Base-by-base conservation (phyloP, 2,113 vertebrate genomes). In the Urocolius indicus region DNA sequence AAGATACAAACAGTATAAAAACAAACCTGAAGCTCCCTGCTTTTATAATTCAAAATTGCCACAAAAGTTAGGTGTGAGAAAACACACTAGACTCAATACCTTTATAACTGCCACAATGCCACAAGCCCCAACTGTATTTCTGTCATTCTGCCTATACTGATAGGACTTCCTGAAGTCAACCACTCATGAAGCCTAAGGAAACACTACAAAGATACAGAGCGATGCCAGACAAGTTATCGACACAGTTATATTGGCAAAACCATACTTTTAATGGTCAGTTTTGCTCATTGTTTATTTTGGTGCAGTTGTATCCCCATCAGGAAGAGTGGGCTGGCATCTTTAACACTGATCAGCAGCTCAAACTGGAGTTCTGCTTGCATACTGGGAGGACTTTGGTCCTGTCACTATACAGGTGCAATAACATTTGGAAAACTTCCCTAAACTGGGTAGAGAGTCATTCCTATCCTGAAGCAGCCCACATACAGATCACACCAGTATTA, bases 131-230 rank as follows among this genome's bases (percentile, higher is more conserved):
- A 0, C 16, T 45, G 9, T 2, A 48, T 4, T 71, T 65, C 32
- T 9, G 8, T 22, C 15, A 16, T 0, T 21, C 19, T 54, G 30
- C 24, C 54, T 59, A 8, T 23, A 10, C n/a, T 16, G 18, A 23
- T 0, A 38, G 24, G 32, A 61, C 10, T 43, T 11, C 30, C 0
- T 54, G 55, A 78, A 19, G 43, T 6, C 15, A 74, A 65, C 4
- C 45, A 23, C 30, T 55, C 4, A 0, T 2, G 18, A 89, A 77
- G 77, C 52, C 57, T 13, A 30, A 45, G 36, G 30, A 74, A 89
- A 55, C 22, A 7, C 20, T 7, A 16, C 54, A 58, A n/a, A 51
- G 4, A 5, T 1, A 16, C 13, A 6, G 0, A 0, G 32, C 0
- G 0, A 27, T 20, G 41, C 57, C 69, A 71, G 26, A 32, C 20